Base-by-base conservation (phyloP, 2,113 vertebrate genomes). In the Sakesphorus luctuosus region DNA sequence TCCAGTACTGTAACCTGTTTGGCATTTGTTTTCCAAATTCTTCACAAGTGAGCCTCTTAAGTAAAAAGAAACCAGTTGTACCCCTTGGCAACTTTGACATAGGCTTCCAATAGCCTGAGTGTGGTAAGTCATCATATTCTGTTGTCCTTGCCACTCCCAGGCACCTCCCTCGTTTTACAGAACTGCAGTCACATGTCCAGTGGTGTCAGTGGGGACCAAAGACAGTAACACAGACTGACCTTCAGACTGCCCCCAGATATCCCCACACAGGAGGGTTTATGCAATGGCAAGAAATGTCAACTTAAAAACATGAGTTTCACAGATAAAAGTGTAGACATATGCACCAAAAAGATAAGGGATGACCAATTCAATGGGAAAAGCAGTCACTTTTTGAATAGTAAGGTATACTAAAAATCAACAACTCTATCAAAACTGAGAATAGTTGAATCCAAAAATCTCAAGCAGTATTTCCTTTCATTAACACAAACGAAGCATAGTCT, bases 401-500 rank as follows among this genome's bases (percentile, higher is more conserved):
- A 94, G 75, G 66, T 36, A 75, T 10, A 66, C 81, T 87, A 87
- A 90, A 88, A 95, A 81, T n/a, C 68, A 68, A 75, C 68, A 69
- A 26, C 72, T 74, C 50, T 93, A 89, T 90, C 72, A 95, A 93
- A 93, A 61, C 93, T 81, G 56, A 62, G 81, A 94, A 83, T 26
- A 77, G 68, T 71, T 59, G 63, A 81, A 80, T 89, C 75, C 13
- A 95, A 94, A 91, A 94, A 93, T 23, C 82, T 71, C 94, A 44
- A 96, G 44, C 43, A 88, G 46, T 85, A 93, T 94, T 97, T 94
- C 96, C 82, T 97, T 97, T 97, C 91, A 97, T 85, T 94, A 97
- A 86, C 56, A 97, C 83, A 96, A 96, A 47, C 84, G 84, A 97
- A 92, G 74, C 47, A 68, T 21, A 85, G 77, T 71, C n/a, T 79